phyloP scores from a whole-genome alignment of 1,140 invertebrate genomes.

The Dendrolimus punctatus region DNA sequence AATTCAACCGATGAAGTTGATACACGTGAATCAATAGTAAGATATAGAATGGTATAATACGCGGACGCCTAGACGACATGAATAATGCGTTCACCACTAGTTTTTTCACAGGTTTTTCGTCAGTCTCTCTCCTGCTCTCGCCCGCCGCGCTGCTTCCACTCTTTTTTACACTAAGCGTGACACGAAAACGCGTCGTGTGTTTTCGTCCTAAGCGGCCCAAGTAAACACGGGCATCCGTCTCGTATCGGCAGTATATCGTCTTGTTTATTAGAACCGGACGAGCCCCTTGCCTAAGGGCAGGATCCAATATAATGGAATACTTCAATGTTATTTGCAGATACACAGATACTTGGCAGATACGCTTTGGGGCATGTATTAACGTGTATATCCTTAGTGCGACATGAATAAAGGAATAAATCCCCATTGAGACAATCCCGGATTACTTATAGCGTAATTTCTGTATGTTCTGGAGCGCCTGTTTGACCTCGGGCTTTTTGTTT shows the following conservation, averaged over 20 bases:
- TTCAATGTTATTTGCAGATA: conserved; percentile 63
- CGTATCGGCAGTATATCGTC: conserved; percentile 41
- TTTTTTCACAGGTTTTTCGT: no score
- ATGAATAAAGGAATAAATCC: conserved; percentile 23
- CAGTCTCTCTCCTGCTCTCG: no score
- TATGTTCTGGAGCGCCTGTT: conserved; percentile 17
- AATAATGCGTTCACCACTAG: no score
- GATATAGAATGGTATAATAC: no score
- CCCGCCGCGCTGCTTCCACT: no score
- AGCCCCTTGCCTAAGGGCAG: conserved; percentile 42
- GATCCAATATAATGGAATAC: conserved; percentile 68
- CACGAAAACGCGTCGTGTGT: no score
- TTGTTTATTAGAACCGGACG: conserved; percentile 61
- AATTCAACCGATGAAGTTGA: no score
- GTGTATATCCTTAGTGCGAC: conserved; percentile 43
- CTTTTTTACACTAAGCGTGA: no score
- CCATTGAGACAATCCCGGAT: conserved; percentile 26
- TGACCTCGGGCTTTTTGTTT: not conserved
- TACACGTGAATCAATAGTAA: no score
- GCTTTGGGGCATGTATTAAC: conserved; percentile 51
- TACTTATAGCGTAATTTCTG: conserved; percentile 11
- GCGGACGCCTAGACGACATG: no score
- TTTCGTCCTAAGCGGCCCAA: conserved; percentile 14
- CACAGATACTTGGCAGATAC: conserved; percentile 42
- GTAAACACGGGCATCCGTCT: conserved; percentile 23